Conservation (phyloP, 2,888 invertebrate species). For the Sarcophaga variegata region DNA sequence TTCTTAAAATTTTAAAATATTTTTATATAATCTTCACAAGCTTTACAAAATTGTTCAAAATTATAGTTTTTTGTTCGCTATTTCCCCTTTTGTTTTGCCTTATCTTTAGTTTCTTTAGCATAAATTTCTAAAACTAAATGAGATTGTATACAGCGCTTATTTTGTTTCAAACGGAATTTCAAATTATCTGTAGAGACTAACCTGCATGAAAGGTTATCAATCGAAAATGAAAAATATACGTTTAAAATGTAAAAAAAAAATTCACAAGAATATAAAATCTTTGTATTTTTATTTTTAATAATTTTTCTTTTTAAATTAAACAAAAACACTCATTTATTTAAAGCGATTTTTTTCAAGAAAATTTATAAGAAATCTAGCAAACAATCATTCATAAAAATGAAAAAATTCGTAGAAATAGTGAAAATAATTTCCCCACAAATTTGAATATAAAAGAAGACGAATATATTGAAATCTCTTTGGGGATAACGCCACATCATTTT, state of each 20-base stretch:
- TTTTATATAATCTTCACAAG: no score
- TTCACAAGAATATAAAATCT: not conserved
- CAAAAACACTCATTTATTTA: not conserved
- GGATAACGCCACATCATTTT: no score
- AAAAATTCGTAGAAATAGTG: not conserved
- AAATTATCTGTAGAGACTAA: conserved; percentile 29
- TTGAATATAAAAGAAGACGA: no score
- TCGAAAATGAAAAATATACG: not conserved
- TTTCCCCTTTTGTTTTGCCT: no score
- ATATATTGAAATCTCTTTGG: no score
- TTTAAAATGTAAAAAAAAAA: not conserved
- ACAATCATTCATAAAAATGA: not conserved
- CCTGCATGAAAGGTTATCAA: conserved; percentile 48
- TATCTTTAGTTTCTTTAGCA: no score
- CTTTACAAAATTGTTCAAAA: no score
- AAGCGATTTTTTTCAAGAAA: not conserved
- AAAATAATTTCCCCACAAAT: not conserved
- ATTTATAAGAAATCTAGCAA: conserved; percentile 1
- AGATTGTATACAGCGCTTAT: not conserved
- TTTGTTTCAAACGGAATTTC: not conserved
- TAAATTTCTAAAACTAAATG: not conserved
- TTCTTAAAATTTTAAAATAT: no score
- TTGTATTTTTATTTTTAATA: not conserved
- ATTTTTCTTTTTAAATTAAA: not conserved
- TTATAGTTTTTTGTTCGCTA: no score